Base-by-base conservation (phyloP, 2,888 invertebrate species). In the Pocota personata region DNA sequence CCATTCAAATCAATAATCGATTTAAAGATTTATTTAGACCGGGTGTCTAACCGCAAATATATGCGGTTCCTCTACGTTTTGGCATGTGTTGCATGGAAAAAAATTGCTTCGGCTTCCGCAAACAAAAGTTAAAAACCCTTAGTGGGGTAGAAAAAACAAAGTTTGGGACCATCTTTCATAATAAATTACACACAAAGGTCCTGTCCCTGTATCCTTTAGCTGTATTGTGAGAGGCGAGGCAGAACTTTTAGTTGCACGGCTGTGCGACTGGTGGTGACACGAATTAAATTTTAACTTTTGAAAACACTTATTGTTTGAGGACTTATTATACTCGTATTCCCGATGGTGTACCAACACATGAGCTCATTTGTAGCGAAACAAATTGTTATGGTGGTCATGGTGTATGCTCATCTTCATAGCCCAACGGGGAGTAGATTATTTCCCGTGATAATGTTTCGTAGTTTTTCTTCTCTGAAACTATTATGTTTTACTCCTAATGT, bases 281-380 rank as follows among this genome's bases (percentile, higher is more conserved):
- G 76, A 86, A 86, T 86, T 86, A 86, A 77, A 86, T 86, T 82
- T 86, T 72, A 86, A 86, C 86, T 82, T 86, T 86, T 86, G 24
- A 86, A 82, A 86, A 76, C 82, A 72, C 82, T 86, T 67, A 77
- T 86, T 82, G 86, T 86, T 86, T 80, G 71, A 80, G 80, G 80
- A 86, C 76, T 82, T 82, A 82, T 86, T 86, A 82, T 76, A 35
- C 52, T 80, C 64, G 50, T 66, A 67, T 79, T 75, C 62, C 73
- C 72, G 21, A 55, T 69, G 79, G 73, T 43, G 21, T 12, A 30
- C 14, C 27, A 27, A 52, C 69, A 40, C 35, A 52, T 55, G 30
- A 67, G 67, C 4, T 67, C 48, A 46, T 21, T 69, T 78, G 67
- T 19, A 57, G 35, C 48, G 57, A 64, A 84, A 75, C 80, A 80